Percentiles rank a stretch among this genome's conserved stretches.
Conservation (phyloP, 37 sponge, comb jelly and placozoan species). For the Hormiphora californensis region DNA sequence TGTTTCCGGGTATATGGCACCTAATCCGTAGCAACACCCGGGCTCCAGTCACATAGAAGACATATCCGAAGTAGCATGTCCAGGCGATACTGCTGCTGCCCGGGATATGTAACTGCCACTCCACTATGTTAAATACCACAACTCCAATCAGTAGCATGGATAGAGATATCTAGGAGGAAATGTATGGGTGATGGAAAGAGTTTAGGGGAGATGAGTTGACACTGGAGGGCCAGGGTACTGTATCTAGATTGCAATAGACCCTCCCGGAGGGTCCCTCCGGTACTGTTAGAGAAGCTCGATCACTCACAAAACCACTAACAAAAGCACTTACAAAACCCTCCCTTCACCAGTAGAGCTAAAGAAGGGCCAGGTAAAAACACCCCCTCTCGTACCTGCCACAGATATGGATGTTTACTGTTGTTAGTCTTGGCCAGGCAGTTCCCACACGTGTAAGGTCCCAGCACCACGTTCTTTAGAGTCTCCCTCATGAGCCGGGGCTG, state of each 20-base stretch:
- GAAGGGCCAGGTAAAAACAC: too few relatives aligned
- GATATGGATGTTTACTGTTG: not conserved
- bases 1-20: not conserved
- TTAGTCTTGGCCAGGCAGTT: constrained; percentile 12
- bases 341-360: too few relatives aligned
- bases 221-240: too few relatives aligned
- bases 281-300: too few relatives aligned
- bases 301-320: too few relatives aligned
- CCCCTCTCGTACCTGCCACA: constrained; percentile 42
- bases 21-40: not conserved
- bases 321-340: too few relatives aligned
- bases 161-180: not conserved
- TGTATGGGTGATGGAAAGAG: too few relatives aligned
- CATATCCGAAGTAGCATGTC: constrained; percentile 1
- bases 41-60: not conserved
- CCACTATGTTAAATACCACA: not conserved
- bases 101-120: not conserved
- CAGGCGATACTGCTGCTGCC: not conserved
- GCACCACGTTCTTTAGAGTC: not conserved
- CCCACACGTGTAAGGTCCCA: constrained; percentile 4
- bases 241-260: too few relatives aligned
- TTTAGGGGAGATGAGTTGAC: too few relatives aligned
- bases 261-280: too few relatives aligned
- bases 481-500: constrained; percentile 15
- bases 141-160: not conserved